Evolutionary conservation across 2,797 vertebrate species (phyloP), one percentile per base, ranked within the genome.

Genomic region (Clarias laeviceps): DNA sequence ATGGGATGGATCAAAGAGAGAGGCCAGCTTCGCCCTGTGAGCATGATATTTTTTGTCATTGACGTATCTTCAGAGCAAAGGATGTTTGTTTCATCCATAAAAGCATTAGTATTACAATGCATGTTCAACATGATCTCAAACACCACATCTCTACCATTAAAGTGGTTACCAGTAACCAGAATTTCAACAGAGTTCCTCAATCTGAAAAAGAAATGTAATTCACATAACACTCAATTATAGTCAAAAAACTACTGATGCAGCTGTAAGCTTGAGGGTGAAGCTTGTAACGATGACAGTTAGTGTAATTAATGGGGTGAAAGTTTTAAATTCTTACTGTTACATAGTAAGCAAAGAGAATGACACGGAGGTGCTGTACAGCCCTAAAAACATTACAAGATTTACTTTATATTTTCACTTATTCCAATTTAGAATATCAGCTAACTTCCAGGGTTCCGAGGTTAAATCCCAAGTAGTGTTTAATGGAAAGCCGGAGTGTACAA

Each of bases 1-100:
- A 88, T 96, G 94, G 89, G 96, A 96, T 91, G 95, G 82, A 74
- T 93, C 95, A 88, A 97, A 97, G 15, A 97, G 95, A 90, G 96
- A 96, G 22, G 96, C 96, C 92, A 97, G 70, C 82, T 95, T 95
- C 40, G 95, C 92, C 86, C 96, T 97, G 77, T 77, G 50, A 85
- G 65, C 11, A 74, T 22, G 12, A 69, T 37, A 34, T 20, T 65
- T 65, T 18, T 20, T 22, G 29, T 6, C 50, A 54, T 18, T 34
- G 27, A 20, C 0, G 37, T 22, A 70, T 8, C 11, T 57, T n/a
- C n/a, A 82, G 18, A 45, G 20, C 9, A 78, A 70, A n/a, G 20
- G 7, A 27, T 1, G 18, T 27, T 15, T 40, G 4, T n/a, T 62
- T 15, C 32, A 61, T 62, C 29, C 57, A 29, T 50, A 5, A 72